Conservation (phyloP, 2,888 invertebrate genomes). For the Cosmorhoe ocellata region DNA sequence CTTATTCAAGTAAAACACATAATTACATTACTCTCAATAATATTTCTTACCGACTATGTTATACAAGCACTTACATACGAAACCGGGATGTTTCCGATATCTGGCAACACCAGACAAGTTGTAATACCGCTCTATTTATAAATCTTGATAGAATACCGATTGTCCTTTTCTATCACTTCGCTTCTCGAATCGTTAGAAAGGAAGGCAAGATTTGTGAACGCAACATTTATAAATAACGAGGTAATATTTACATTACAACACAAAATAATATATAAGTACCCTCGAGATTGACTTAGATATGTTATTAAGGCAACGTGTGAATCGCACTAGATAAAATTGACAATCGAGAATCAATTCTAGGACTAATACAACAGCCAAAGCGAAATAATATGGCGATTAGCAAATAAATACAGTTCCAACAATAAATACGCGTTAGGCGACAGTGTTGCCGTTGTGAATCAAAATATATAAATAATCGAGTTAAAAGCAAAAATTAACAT, state of each 20-base stretch:
- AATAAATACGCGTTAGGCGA: constrained; percentile 53
- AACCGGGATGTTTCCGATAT: constrained; percentile 45
- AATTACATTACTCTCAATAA: constrained; percentile 70
- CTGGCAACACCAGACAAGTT: constrained; percentile 54
- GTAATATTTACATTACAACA: constrained; percentile 56
- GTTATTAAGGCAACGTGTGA: constrained; percentile 82
- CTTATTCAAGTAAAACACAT: constrained; percentile 64
- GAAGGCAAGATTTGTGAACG: constrained; percentile 46
- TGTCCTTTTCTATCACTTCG: constrained; percentile 43
- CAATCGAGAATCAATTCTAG: constrained; percentile 66
- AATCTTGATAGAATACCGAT: constrained; percentile 42
- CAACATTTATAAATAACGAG: constrained; percentile 52
- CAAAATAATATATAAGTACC: constrained; percentile 56
- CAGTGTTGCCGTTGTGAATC: constrained; percentile 55
- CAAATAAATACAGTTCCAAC: constrained; percentile 52
- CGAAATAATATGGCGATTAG: constrained; percentile 75
- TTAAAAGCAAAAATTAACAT: constrained; percentile 69
- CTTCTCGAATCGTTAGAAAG: constrained; percentile 39
- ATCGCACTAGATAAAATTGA: constrained; percentile 76
- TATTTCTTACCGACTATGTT: constrained; percentile 71
- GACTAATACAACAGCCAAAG: constrained; percentile 81
- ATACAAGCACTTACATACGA: constrained; percentile 66
- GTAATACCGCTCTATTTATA: constrained; percentile 48
- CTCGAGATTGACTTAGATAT: constrained; percentile 81
- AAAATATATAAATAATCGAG: constrained; percentile 77